phyloP scores from a whole-genome alignment of 23 tunicate genomes.

The Trididemnum clinides region DNA sequence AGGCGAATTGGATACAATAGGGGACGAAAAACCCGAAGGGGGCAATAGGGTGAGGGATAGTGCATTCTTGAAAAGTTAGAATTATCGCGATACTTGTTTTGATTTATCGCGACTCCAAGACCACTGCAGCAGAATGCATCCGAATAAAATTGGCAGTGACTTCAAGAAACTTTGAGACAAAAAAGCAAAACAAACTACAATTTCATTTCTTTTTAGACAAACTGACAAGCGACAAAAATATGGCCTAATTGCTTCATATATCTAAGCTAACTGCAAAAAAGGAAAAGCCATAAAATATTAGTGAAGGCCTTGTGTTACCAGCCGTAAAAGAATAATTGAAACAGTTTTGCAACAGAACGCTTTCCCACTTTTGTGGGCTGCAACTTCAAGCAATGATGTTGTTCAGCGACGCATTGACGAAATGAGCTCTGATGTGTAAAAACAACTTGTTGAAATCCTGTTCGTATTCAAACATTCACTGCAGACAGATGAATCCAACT shows the following conservation, averaged over 20 bases:
- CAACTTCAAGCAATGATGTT: constrained; percentile 18
- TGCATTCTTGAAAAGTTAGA: too few relatives aligned
- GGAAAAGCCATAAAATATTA: constrained; percentile 43
- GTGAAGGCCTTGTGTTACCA: constrained; percentile 47
- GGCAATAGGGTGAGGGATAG: too few relatives aligned
- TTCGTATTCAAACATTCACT: constrained; percentile 6
- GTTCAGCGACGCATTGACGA: constrained; percentile 25
- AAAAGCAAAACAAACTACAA: too few relatives aligned
- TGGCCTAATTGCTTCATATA: constrained; percentile 55
- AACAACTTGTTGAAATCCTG: constrained; percentile 30
- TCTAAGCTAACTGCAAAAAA: constrained; percentile 52
- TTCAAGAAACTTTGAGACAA: too few relatives aligned
- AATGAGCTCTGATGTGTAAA: constrained; percentile 20
- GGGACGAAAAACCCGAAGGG: too few relatives aligned
- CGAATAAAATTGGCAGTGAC: too few relatives aligned
- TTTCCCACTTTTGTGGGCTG: constrained; percentile 28
- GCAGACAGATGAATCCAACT: constrained; percentile 27
- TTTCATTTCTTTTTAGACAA: constrained; percentile 24
- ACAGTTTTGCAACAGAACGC: constrained; percentile 51
- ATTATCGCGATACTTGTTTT: too few relatives aligned
- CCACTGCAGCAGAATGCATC: too few relatives aligned
- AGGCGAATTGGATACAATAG: too few relatives aligned
- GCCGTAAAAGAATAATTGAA: constrained; percentile 49
- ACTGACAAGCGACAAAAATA: constrained; percentile 42
- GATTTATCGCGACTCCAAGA: too few relatives aligned